Evolutionary conservation across 2,797 vertebrate genomes (phyloP).

Genomic region (Potorous gilbertii): DNA sequence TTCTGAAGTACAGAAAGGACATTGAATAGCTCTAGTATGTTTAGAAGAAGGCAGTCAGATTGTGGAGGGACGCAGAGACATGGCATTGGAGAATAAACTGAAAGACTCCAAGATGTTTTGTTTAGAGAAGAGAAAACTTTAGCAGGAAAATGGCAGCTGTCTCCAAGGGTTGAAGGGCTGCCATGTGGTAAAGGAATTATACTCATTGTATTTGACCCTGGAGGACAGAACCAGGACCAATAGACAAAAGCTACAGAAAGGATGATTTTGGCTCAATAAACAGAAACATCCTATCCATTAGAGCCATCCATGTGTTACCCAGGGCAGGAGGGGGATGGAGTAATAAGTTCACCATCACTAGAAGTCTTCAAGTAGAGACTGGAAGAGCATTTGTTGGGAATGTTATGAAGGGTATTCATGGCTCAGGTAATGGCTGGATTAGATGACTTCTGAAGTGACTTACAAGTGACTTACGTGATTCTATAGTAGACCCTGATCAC

Average conservation of each 20-base stretch:
- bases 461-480: background rate
- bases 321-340: fast-evolving
- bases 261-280: background rate
- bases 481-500: background rate
- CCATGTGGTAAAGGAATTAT: background rate
- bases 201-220: background rate
- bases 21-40: background rate
- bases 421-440: background rate
- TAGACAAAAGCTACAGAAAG: background rate
- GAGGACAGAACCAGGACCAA: background rate
- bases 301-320: background rate
- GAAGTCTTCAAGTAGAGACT: background rate
- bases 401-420: background rate
- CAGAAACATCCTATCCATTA: background rate
- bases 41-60: background rate
- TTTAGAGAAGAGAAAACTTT: background rate
- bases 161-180: background rate
- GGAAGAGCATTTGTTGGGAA: background rate
- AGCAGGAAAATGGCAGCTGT: background rate
- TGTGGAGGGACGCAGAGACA: background rate
- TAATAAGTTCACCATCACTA: background rate
- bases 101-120: background rate
- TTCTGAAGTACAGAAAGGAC: background rate
- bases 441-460: background rate
- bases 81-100: background rate